Conservation (phyloP, 2,888 invertebrate species). For the Nymphalis urticae region DNA sequence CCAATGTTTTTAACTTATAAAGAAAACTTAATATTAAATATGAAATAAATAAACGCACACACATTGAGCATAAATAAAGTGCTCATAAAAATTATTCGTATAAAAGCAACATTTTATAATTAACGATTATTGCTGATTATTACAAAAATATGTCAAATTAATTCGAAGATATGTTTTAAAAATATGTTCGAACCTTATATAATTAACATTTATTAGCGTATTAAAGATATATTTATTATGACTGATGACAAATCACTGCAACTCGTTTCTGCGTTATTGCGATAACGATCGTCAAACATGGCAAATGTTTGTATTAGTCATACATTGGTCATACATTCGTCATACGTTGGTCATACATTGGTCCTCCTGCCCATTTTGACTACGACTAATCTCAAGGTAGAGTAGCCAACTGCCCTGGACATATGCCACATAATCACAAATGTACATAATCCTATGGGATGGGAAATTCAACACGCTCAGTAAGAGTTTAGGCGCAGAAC, state of each 20-base stretch:
- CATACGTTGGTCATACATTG: no score
- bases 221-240: neutral
- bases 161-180: neutral
- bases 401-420: no score
- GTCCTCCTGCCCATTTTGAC: no score
- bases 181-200: neutral
- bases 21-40: neutral
- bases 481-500: no score
- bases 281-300: neutral
- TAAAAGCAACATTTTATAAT: conserved; percentile 11
- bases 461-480: no score
- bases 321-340: no score
- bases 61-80: conserved; percentile 21
- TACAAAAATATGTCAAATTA: conserved; percentile 14
- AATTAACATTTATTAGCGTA: conserved; percentile 3
- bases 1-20: conserved; percentile 1
- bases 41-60: conserved; percentile 13
- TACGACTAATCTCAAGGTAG: no score
- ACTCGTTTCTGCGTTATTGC: neutral
- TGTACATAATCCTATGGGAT: no score
- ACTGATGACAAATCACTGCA: neutral
- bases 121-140: conserved; percentile 19
- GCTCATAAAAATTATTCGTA: conserved; percentile 21
- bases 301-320: neutral
- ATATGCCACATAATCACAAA: no score